phyloP scores from a whole-genome alignment of 2,113 vertebrate genomes.

The Myocastor coypus region DNA sequence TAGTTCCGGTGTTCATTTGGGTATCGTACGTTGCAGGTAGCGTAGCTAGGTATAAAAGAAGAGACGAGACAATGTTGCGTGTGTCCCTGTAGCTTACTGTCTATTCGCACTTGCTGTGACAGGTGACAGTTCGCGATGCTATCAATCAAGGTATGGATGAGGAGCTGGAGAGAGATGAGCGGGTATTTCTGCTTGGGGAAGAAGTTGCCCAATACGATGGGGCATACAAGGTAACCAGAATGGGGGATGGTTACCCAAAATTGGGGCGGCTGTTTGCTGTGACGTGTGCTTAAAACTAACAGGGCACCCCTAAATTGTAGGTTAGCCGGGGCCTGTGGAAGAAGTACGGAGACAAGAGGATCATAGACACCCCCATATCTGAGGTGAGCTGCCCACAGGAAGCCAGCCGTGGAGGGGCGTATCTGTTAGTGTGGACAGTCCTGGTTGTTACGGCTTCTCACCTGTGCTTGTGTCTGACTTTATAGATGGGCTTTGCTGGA shows the following conservation, averaged over 20 bases:
- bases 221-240: conserved; percentile 94
- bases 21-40: neutral
- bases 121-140: conserved; percentile 97
- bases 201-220: conserved; percentile 99
- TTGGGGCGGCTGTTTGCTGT: neutral
- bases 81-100: neutral
- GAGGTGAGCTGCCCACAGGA: conserved; percentile 89
- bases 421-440: neutral
- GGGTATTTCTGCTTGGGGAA: conserved; percentile 96
- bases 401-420: neutral
- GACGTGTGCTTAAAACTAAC: conserved; percentile 32
- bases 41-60: conserved; percentile 9
- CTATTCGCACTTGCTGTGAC: neutral
- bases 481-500: conserved; percentile 97
- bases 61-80: neutral
- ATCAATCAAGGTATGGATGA: conserved; percentile 98
- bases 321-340: conserved; percentile 98
- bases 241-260: neutral
- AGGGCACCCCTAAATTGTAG: conserved; percentile 81
- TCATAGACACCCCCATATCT: conserved; percentile 98
- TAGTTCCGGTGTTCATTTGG: neutral
- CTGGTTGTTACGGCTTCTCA: neutral
- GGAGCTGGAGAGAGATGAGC: conserved; percentile 97
- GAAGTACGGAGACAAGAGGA: conserved; percentile 97
- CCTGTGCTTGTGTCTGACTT: conserved; percentile 55